Evolutionary conservation across 2,888 invertebrate genomes (phyloP).

Genomic region (Lithophane semibrunnea): DNA sequence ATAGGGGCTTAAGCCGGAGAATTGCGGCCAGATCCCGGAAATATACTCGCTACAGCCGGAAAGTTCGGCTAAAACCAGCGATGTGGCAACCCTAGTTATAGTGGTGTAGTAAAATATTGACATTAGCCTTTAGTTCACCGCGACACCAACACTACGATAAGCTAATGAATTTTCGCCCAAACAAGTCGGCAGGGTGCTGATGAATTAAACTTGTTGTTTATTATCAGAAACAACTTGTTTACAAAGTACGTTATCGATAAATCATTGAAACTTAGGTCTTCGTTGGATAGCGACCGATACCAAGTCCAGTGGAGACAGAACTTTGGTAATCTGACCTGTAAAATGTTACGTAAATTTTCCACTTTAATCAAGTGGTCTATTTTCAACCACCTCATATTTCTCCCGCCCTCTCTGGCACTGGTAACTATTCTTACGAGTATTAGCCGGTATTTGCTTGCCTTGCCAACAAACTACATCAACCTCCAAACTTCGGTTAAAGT

Average conservation of each 20-base stretch:
- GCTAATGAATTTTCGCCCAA: conserved; percentile 77
- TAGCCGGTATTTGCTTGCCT: conserved; percentile 31
- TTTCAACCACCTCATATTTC: conserved; percentile 16
- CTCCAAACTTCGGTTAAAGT: conserved; percentile 30
- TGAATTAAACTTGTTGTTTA: conserved; percentile 66
- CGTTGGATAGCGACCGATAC: conserved; percentile 21
- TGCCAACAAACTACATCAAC: conserved; percentile 41
- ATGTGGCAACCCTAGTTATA: conserved; percentile 57
- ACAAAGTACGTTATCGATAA: conserved; percentile 55
- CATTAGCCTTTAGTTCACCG: conserved; percentile 72
- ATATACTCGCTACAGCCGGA: conserved; percentile 31
- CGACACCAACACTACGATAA: conserved; percentile 74
- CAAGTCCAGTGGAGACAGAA: conserved; percentile 19
- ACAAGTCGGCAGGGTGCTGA: conserved; percentile 66
- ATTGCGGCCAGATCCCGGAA: conserved; percentile 48
- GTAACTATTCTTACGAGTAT: conserved; percentile 28
- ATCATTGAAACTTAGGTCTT: conserved; percentile 53
- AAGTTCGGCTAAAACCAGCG: conserved; percentile 34
- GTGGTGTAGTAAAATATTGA: conserved; percentile 77
- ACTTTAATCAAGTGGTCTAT: conserved; percentile 25
- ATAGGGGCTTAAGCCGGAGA: conserved; percentile 33
- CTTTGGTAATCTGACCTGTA: conserved; percentile 22
- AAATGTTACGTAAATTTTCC: conserved; percentile 17
- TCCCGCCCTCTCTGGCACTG: conserved; percentile 11
- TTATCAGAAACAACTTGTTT: conserved; percentile 54